phyloP scores from a whole-genome alignment of 2,888 invertebrate genomes.

The Ornithoptera alexandrae region DNA sequence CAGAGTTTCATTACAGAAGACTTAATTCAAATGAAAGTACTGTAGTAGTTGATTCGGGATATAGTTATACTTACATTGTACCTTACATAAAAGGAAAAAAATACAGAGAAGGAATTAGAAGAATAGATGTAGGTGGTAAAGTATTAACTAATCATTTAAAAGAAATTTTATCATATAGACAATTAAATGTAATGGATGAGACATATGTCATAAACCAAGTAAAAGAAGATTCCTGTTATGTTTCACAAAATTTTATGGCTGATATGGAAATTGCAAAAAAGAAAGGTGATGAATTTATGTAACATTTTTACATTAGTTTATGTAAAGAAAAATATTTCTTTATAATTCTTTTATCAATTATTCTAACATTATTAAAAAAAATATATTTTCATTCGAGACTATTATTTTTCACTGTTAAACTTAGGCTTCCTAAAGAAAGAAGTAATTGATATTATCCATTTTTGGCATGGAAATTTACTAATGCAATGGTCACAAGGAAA shows the following conservation, averaged over 20 bases:
- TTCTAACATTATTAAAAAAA: too few relatives aligned
- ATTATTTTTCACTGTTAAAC: too few relatives aligned
- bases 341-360: too few relatives aligned
- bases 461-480: too few relatives aligned
- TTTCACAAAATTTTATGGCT: slow-evolving; percentile 88
- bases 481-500: too few relatives aligned
- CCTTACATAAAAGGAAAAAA: slow-evolving; percentile 92
- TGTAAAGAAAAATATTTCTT: too few relatives aligned
- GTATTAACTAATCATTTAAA: slow-evolving; percentile 98
- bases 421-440: too few relatives aligned
- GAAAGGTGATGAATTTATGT: slow-evolving; percentile 50
- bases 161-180: slow-evolving; percentile 96
- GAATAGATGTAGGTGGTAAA: slow-evolving; percentile 98
- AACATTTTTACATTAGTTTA: background rate
- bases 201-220: slow-evolving; percentile 98
- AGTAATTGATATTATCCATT: too few relatives aligned
- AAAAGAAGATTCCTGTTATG: slow-evolving; percentile 98
- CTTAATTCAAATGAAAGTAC: slow-evolving; percentile 82
- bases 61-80: slow-evolving; percentile 96
- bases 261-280: slow-evolving; percentile 87
- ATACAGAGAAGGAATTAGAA: slow-evolving; percentile 82
- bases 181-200: slow-evolving; percentile 99
- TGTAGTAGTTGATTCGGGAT: slow-evolving; percentile 95
- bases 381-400: too few relatives aligned
- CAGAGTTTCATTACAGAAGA: slow-evolving; percentile 84